Percentiles rank a stretch among this genome's conserved stretches.
Evolutionary conservation across 2,888 invertebrate genomes (phyloP).

Genomic region (Diarsia mendica): DNA sequence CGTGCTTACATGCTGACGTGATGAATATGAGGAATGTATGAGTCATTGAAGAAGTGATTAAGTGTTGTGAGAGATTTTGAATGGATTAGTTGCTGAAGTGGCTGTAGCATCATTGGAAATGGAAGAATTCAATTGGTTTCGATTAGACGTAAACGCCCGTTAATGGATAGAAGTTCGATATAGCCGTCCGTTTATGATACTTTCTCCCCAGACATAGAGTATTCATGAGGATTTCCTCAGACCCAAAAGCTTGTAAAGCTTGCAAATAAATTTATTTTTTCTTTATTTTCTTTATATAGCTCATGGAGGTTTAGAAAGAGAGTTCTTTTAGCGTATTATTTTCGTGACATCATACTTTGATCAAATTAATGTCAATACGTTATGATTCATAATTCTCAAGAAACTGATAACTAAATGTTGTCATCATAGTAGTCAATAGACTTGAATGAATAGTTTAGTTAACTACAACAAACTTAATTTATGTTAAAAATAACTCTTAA

Average conservation of each 20-base stretch:
- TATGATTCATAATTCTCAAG: slow-evolving; percentile 7
- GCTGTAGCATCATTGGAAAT: background rate
- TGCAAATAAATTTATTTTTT: too few relatives aligned
- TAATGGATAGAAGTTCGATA: too few relatives aligned
- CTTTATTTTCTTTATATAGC: too few relatives aligned
- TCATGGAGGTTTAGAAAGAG: background rate
- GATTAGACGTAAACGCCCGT: too few relatives aligned
- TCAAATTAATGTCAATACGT: background rate
- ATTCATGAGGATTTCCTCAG: too few relatives aligned
- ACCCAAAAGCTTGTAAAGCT: background rate
- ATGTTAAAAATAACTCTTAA: background rate
- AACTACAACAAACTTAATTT: background rate
- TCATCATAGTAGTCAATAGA: background rate
- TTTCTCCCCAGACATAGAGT: background rate
- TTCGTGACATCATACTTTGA: background rate
- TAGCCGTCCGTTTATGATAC: too few relatives aligned
- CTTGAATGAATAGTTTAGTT: background rate
- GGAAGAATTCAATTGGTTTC: background rate
- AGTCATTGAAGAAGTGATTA: slow-evolving; percentile 7
- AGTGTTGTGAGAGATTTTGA: background rate
- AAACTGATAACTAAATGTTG: background rate
- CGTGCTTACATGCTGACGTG: slow-evolving; percentile 22
- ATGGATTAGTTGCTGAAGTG: background rate
- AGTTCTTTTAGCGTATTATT: background rate
- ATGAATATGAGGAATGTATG: slow-evolving; percentile 37